phyloP scores from a whole-genome alignment of 2,797 vertebrate genomes.

The Arvicola amphibius region DNA sequence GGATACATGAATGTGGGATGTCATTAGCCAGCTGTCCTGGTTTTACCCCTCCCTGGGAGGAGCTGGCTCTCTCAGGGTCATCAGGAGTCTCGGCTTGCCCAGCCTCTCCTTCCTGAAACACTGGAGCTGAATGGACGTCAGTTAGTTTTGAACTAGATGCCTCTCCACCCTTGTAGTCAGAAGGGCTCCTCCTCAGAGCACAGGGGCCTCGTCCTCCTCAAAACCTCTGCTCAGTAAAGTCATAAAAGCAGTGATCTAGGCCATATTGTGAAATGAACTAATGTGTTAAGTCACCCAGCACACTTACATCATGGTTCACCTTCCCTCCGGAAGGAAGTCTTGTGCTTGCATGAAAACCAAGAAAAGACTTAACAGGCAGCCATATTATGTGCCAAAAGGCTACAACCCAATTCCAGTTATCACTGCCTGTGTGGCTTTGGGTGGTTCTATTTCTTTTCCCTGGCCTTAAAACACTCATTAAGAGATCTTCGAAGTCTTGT shows the following conservation, averaged over 20 bases:
- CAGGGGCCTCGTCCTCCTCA: not conserved
- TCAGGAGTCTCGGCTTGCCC: not conserved
- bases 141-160: not conserved
- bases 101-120: not conserved
- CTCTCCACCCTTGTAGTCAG: not conserved
- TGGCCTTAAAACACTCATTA: not conserved
- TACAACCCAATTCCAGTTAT: not conserved
- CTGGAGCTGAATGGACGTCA: not conserved
- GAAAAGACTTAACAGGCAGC: not conserved
- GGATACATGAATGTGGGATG: not conserved
- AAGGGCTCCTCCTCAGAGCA: not conserved
- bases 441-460: conserved; percentile 6
- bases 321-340: not conserved
- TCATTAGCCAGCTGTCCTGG: not conserved
- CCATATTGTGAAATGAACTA: not conserved
- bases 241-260: not conserved
- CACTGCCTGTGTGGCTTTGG: not conserved
- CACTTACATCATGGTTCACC: not conserved
- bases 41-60: not conserved
- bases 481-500: not conserved
- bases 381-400: not conserved
- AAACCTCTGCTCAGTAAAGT: not conserved
- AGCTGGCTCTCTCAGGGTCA: conserved; percentile 8
- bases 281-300: not conserved
- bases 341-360: not conserved